Evolutionary conservation across 64 coral and sea anemone genomes (phyloP).

Genomic region (Anthopleura sola): DNA sequence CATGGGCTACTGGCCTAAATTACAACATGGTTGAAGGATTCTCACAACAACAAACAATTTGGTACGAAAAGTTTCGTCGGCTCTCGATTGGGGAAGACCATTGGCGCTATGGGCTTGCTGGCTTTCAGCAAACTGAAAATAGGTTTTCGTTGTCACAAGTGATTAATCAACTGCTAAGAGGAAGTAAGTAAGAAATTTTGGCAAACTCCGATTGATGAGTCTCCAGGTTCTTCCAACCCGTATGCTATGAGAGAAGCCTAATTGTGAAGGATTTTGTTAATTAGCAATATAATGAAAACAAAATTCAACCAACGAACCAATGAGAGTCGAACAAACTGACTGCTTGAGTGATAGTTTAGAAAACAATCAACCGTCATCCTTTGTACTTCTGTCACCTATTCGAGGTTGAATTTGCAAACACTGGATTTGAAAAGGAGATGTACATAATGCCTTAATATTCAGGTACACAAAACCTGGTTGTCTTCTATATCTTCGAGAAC

Average conservation of each 20-base stretch:
- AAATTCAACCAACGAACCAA: conserved; percentile 80
- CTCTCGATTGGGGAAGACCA: neutral
- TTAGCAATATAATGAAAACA: conserved; percentile 94
- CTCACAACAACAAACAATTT: neutral
- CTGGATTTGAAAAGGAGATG: conserved; percentile 1
- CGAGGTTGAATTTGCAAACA: conserved; percentile 78
- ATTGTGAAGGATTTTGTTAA: conserved; percentile 93
- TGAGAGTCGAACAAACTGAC: conserved; percentile 30
- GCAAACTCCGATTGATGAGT: conserved; percentile 33
- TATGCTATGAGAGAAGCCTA: conserved; percentile 51
- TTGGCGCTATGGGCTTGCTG: neutral
- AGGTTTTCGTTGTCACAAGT: neutral
- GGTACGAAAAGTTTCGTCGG: neutral
- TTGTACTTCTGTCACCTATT: conserved; percentile 67
- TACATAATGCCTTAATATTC: neutral
- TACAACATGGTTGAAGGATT: conserved; percentile 34
- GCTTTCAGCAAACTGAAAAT: neutral
- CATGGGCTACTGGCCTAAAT: conserved; percentile 40
- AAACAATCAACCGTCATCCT: conserved; percentile 57
- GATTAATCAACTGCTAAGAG: conserved; percentile 20
- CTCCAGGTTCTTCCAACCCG: conserved; percentile 57
- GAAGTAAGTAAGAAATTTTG: conserved; percentile 6
- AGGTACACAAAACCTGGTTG: neutral
- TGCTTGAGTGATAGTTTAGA: conserved; percentile 76
- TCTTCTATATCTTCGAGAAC: neutral